Base-by-base conservation (phyloP, 2,113 vertebrate genomes). In the Prunella himalayana region DNA sequence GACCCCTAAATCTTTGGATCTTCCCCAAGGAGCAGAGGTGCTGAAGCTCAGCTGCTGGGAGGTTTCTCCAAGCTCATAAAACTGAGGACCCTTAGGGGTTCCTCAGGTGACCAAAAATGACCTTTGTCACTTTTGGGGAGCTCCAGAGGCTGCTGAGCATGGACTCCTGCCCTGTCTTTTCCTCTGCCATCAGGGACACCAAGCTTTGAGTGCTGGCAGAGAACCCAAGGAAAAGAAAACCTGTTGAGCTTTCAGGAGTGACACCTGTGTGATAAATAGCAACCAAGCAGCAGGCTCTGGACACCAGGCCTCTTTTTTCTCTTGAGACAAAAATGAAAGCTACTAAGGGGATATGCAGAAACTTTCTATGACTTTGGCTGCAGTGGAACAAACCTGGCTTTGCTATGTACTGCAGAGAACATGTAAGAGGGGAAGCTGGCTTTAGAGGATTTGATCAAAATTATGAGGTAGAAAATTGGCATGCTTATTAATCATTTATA, bases 151-250 rank as follows among this genome's bases (percentile, higher is more conserved):
- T 79, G n/a, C n/a, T 49, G 22, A 88, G 5, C 5, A 4, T 0
- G 2, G 14, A 47, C 6, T 3, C 0, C 1, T 13, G 16, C 15
- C 41, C 11, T 3, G 0, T 69, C 45, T 77, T 6, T 1, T 25
- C 14, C 41, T 22, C 28, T 82, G 13, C 6, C 17, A 17, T 5
- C 0, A 0, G 6, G 8, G 17, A 2, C 2, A 59, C 13, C 12
- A 5, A 21, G 22, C 7, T 68, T 49, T 84, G 45, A 27, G 33
- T 51, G 44, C 28, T 71, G 71, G 44, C 23, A 60, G 64, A 64
- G 41, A 64, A 17, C 6, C 10, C 18, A 35, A 1, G 42, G 41
- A 54, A 15, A 64, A 27, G n/a, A 56, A 81, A 84, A 73, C 19
- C 7, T 80, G 15, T 24, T 51, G 18, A 41, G 33, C 25, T 83